Percentiles rank a stretch among this genome's conserved stretches.
Evolutionary conservation across 2,797 vertebrate species (phyloP).

Genomic region (Acrossocheilus fasciatus): DNA sequence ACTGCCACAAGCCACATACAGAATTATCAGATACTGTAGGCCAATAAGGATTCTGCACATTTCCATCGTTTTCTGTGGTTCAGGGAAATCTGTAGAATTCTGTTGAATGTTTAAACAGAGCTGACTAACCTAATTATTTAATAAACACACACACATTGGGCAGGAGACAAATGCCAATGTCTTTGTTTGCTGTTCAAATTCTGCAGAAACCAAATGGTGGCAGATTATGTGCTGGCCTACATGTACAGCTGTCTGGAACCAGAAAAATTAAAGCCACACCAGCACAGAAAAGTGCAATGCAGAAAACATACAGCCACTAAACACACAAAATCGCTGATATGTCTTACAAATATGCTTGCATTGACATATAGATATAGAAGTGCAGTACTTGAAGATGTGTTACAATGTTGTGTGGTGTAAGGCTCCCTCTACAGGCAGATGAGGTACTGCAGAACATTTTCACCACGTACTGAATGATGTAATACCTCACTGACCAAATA

Average conservation of each 20-base stretch:
- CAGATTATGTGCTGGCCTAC: slow-evolving; percentile 3
- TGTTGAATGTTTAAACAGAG: neutral
- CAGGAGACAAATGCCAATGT: neutral
- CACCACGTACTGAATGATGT: neutral
- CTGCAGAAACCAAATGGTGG: neutral
- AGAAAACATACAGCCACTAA: neutral
- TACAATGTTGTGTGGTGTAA: slow-evolving; percentile 13
- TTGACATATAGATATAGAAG: neutral
- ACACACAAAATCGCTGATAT: neutral
- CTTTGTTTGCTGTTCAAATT: neutral
- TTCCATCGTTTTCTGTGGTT: neutral
- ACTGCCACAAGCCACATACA: neutral
- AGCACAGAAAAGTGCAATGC: slow-evolving; percentile 7
- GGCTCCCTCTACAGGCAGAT: slow-evolving; percentile 19
- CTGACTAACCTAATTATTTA: neutral
- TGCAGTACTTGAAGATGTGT: neutral
- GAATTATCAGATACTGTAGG: neutral
- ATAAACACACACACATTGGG: neutral
- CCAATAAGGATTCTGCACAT: neutral
- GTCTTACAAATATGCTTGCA: neutral
- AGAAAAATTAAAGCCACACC: neutral
- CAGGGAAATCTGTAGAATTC: neutral
- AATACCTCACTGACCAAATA: neutral
- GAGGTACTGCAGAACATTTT: neutral
- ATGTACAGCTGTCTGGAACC: neutral